These are phyloP conservation scores for Phrynocephalus forsythii DNA, from an alignment of 2,797 vertebrate species.

Conservation along the genomic window DNA sequence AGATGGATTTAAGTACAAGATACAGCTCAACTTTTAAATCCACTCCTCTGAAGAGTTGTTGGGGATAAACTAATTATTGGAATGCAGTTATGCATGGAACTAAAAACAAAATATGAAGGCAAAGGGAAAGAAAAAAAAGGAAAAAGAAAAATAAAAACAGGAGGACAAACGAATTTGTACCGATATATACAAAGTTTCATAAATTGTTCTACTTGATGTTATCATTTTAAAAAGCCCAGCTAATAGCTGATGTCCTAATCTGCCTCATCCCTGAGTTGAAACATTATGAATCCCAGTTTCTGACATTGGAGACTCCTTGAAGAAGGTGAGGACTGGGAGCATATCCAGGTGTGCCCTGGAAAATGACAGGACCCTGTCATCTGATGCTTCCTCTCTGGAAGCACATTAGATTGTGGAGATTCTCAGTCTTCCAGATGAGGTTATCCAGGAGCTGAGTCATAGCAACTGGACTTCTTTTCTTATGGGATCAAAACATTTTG, in stretches of 20 bases:
- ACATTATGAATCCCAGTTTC: constrained; percentile 9
- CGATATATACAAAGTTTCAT: constrained; percentile 15
- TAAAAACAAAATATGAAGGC: neutral
- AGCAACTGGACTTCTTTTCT: too few relatives aligned
- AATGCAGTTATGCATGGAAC: constrained; percentile 38
- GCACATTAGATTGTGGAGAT: too few relatives aligned
- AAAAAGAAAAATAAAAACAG: constrained; percentile 10
- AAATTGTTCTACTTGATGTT: neutral
- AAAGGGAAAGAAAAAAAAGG: neutral
- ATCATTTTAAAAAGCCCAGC: constrained; percentile 21
- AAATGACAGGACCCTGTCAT: too few relatives aligned
- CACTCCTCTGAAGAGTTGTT: constrained; percentile 42
- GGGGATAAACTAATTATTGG: constrained; percentile 53
- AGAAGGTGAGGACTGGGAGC: too few relatives aligned
- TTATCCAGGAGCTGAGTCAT: too few relatives aligned
- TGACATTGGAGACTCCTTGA: neutral
- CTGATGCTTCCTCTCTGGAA: too few relatives aligned
- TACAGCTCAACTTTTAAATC: constrained; percentile 31
- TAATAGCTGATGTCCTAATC: neutral
- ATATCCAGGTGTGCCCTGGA: too few relatives aligned
- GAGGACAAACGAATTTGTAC: neutral
- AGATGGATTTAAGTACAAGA: constrained; percentile 44
- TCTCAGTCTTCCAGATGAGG: too few relatives aligned
- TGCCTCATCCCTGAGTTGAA: neutral
- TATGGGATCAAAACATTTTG: too few relatives aligned